phyloP scores from a whole-genome alignment of 1,140 invertebrate genomes.

The Matsumurasca onukii region DNA sequence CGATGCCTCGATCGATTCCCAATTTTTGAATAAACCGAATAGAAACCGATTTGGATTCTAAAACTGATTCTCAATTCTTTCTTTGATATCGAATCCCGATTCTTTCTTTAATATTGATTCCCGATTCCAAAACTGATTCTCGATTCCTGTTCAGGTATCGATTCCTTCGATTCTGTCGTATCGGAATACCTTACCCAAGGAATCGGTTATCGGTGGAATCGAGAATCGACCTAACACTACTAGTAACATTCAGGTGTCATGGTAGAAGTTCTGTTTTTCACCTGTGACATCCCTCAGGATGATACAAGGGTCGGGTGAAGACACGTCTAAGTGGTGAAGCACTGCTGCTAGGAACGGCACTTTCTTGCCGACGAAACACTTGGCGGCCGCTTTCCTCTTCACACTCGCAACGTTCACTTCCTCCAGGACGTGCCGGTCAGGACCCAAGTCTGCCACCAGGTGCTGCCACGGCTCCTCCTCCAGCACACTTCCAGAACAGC shows the following conservation, averaged over 20 bases:
- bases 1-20: neutral
- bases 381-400: slow-evolving; percentile 33
- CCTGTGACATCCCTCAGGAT: slow-evolving; percentile 38
- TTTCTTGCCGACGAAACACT: slow-evolving; percentile 33
- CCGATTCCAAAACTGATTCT: too few species aligned
- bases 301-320: slow-evolving; percentile 37
- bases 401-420: slow-evolving; percentile 35
- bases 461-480: slow-evolving; percentile 35
- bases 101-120: too few species aligned
- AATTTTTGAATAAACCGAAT: neutral
- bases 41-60: neutral
- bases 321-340: slow-evolving; percentile 37
- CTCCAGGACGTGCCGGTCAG: slow-evolving; percentile 22
- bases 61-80: too few species aligned
- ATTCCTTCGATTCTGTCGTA: too few species aligned
- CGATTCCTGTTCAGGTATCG: neutral
- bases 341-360: slow-evolving; percentile 40
- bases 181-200: too few species aligned
- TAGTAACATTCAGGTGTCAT: neutral
- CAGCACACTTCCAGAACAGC: slow-evolving; percentile 27
- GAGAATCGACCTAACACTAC: neutral
- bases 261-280: neutral
- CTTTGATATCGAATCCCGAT: too few species aligned
- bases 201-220: neutral
- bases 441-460: slow-evolving; percentile 33